phyloP scores from a whole-genome alignment of 2,797 vertebrate genomes.

The Ctenosaura bakeri region DNA sequence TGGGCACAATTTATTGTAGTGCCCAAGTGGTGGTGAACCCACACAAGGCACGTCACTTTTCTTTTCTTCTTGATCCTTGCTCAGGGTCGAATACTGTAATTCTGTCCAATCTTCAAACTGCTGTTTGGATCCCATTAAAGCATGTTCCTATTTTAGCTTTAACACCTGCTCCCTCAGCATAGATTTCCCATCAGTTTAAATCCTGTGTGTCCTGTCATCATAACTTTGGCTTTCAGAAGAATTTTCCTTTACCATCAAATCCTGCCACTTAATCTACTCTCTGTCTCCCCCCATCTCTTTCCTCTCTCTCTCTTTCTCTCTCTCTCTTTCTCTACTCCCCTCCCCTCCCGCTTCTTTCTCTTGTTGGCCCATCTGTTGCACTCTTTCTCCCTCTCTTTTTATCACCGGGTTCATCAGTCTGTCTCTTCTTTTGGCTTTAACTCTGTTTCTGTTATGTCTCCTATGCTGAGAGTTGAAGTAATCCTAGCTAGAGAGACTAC shows the following conservation, averaged over 20 bases:
- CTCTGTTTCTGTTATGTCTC: not conserved
- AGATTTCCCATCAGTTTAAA: slow-evolving; percentile 29
- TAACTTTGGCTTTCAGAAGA: slow-evolving; percentile 40
- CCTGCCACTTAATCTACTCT: not conserved
- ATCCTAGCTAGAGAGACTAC: no score
- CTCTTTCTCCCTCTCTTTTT: not conserved
- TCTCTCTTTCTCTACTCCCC: not conserved
- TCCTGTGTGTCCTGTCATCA: slow-evolving; percentile 13
- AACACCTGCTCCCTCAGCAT: not conserved
- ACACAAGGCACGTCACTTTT: not conserved
- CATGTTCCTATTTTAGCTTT: not conserved
- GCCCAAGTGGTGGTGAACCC: not conserved
- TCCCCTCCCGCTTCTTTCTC: not conserved
- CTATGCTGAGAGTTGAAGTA: rapidly evolving
- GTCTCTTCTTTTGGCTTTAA: not conserved
- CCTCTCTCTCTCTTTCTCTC: no score
- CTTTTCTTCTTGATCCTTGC: not conserved
- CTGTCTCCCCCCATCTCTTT: no score
- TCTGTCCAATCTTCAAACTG: not conserved
- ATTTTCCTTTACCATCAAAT: slow-evolving; percentile 8
- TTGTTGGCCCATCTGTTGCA: slow-evolving; percentile 13
- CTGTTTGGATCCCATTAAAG: slow-evolving; percentile 13
- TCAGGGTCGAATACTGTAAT: rapidly evolving
- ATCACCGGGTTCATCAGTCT: not conserved
- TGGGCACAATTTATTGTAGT: not conserved